Evolutionary conservation across 2,888 invertebrate genomes (phyloP).

Genomic region (Pherbina coryleti): DNA sequence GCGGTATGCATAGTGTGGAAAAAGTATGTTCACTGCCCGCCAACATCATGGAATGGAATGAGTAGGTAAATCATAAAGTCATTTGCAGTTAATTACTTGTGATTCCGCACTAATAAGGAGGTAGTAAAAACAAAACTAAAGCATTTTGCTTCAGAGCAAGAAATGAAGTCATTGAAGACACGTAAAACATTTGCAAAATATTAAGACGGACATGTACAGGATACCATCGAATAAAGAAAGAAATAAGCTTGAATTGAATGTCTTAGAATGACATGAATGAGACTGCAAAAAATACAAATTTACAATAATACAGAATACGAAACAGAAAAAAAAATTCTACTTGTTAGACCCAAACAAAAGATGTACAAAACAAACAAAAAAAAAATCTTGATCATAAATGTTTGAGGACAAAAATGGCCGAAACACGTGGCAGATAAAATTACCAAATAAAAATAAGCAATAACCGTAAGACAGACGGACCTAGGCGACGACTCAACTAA

Average conservation of each 20-base stretch:
- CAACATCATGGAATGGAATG: too few relatives aligned
- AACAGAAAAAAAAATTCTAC: neutral
- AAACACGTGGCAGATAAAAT: conserved; percentile 10
- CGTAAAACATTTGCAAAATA: conserved; percentile 19
- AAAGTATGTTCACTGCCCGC: too few relatives aligned
- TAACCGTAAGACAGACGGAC: neutral
- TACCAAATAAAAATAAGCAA: conserved; percentile 20
- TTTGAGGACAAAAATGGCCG: neutral
- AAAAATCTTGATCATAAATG: conserved; percentile 20
- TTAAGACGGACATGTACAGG: neutral
- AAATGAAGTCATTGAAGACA: neutral
- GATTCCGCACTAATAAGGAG: neutral
- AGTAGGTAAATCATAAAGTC: too few relatives aligned
- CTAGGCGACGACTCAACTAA: neutral
- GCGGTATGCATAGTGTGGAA: too few relatives aligned
- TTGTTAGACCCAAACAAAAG: neutral
- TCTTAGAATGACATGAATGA: neutral
- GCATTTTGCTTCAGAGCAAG: neutral
- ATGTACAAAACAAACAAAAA: too few relatives aligned
- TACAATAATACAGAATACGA: neutral
- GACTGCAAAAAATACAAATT: neutral
- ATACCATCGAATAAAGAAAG: too few relatives aligned
- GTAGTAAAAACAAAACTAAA: neutral
- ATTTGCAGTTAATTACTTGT: too few relatives aligned
- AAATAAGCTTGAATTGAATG: too few relatives aligned